phyloP scores from a whole-genome alignment of 2,888 invertebrate genomes.

The Epistrophe grossulariae region DNA sequence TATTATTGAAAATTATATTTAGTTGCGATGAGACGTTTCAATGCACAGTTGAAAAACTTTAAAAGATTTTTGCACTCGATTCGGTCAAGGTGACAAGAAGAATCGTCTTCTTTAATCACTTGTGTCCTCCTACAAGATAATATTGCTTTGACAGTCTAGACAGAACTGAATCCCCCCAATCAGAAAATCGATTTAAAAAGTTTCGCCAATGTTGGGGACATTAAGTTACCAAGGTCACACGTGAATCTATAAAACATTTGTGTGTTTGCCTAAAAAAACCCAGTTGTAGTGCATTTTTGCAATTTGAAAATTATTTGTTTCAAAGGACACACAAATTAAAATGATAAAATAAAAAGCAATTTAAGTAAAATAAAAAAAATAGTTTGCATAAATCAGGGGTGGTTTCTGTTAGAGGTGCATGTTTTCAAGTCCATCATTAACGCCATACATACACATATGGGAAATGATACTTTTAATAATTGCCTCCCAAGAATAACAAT shows the following conservation, averaged over 20 bases:
- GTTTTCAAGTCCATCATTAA: conserved; percentile 45
- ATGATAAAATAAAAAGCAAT: conserved; percentile 34
- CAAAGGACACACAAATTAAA: conserved; percentile 45
- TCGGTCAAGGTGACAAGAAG: conserved; percentile 1
- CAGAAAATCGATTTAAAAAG: conserved; percentile 9
- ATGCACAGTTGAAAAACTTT: not conserved
- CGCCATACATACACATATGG: conserved; percentile 25
- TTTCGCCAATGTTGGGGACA: conserved; percentile 56
- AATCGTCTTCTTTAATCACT: conserved; percentile 6
- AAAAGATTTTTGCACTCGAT: not conserved
- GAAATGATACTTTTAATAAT: conserved; percentile 65
- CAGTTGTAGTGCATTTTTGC: conserved; percentile 14
- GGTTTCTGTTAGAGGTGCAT: conserved; percentile 13
- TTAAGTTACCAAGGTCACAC: conserved; percentile 68
- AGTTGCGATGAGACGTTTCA: not conserved
- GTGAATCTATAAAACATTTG: conserved; percentile 28
- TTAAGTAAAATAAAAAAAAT: not conserved
- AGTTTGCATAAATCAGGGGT: conserved; percentile 33
- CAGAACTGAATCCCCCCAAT: not conserved
- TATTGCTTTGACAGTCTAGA: conserved; percentile 40
- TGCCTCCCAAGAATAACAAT: conserved; percentile 34
- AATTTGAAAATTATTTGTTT: conserved; percentile 27
- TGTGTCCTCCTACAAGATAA: conserved; percentile 3
- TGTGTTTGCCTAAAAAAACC: not conserved
- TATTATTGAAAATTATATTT: no score